A percentile compares a stretch with the other conserved stretches of the same genome.
Evolutionary conservation across 1,140 invertebrate species (phyloP).

Genomic region (Cotesia vestalis): DNA sequence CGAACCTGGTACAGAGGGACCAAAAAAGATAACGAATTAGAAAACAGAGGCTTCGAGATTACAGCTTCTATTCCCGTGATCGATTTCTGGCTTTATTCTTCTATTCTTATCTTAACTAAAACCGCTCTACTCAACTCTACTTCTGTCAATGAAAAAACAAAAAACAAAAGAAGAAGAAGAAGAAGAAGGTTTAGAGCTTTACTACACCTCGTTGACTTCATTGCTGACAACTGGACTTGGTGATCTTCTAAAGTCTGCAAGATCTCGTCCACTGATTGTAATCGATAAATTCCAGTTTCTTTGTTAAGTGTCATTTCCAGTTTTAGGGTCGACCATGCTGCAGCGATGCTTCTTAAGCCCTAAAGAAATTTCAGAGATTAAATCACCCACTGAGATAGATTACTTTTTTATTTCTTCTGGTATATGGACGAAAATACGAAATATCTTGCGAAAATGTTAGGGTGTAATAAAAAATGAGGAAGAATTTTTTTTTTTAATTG

Average conservation of each 20-base stretch:
- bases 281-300: constrained; percentile 70
- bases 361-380: constrained; percentile 47
- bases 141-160: background rate
- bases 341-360: constrained; percentile 74
- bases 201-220: constrained; percentile 78
- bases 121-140: background rate
- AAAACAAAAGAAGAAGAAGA: no score
- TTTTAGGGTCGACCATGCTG: constrained; percentile 75
- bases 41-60: no score
- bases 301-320: constrained; percentile 78
- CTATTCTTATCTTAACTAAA: background rate
- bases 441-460: no score
- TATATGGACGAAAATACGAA: no score
- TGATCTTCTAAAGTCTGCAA: constrained; percentile 79
- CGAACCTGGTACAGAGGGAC: constrained; percentile 69
- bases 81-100: constrained; percentile 7
- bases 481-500: no score
- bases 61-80: background rate
- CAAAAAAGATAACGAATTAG: background rate
- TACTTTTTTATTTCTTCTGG: background rate
- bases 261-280: constrained; percentile 77
- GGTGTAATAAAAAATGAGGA: no score
- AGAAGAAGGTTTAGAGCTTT: constrained; percentile 4
- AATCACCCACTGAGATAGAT: background rate
- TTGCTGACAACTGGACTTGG: constrained; percentile 77